Percentiles rank a stretch among this genome's conserved stretches.
Evolutionary conservation across 1,140 invertebrate genomes (phyloP).

Genomic region (Eupeodes corollae): DNA sequence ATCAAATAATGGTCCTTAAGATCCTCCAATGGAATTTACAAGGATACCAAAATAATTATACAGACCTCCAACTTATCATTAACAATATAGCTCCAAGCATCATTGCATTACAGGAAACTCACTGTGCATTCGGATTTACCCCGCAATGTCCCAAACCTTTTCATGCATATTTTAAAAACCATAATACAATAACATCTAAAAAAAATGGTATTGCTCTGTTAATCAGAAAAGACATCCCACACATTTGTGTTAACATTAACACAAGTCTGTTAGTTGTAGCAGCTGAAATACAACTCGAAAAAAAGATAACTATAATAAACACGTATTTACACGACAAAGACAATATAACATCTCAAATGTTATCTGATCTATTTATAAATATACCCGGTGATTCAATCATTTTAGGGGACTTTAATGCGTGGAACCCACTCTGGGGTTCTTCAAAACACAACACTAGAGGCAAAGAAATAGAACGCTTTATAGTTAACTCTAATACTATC

Average conservation of each 20-base stretch:
- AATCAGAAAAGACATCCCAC: no score
- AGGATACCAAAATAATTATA: slow-evolving; percentile 3
- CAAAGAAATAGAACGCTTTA: background rate
- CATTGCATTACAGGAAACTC: background rate
- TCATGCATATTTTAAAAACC: no score
- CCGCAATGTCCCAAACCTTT: no score
- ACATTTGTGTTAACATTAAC: no score
- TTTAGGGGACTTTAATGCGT: background rate
- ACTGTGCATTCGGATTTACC: background rate
- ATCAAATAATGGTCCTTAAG: slow-evolving; percentile 2
- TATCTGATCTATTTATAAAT: background rate
- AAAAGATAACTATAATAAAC: no score
- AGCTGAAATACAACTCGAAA: no score
- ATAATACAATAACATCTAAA: no score
- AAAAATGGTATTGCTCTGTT: no score
- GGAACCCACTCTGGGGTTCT: slow-evolving; percentile 2
- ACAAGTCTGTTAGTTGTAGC: no score
- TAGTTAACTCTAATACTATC: no score
- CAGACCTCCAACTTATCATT: background rate
- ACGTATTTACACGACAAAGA: no score
- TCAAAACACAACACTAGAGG: background rate
- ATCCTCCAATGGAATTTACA: slow-evolving; percentile 1
- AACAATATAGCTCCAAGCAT: background rate
- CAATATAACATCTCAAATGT: no score
- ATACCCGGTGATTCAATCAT: background rate